These are phyloP conservation scores for Steinernema feltiae DNA, from an alignment of 1,140 invertebrate genomes.

Conservation along the genomic window DNA sequence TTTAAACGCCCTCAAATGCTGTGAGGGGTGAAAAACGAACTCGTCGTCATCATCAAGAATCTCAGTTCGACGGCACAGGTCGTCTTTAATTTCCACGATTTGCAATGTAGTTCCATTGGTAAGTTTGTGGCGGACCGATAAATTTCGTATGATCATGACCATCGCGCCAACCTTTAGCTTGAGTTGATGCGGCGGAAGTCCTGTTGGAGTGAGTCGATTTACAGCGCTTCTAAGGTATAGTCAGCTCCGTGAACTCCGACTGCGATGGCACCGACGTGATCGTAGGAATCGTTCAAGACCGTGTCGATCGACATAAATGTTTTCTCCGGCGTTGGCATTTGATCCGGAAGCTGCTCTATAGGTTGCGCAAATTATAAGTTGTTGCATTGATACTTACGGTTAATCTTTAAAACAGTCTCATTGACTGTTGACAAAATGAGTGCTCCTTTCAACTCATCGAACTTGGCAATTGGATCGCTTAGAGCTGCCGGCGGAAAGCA, in stretches of 20 bases:
- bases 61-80: no score
- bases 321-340: neutral
- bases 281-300: neutral
- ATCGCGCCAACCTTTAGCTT: conserved; percentile 37
- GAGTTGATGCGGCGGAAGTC: conserved; percentile 38
- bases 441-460: no score
- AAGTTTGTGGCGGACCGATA: conserved; percentile 14
- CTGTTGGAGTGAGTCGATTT: conserved; percentile 31
- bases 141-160: conserved; percentile 45
- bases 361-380: neutral
- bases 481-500: no score
- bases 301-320: neutral
- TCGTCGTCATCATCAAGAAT: no score
- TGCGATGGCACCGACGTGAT: neutral
- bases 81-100: neutral
- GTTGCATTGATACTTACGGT: neutral
- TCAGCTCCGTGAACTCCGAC: neutral
- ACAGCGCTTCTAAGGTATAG: neutral
- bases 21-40: no score
- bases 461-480: no score
- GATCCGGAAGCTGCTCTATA: neutral
- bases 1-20: no score
- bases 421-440: no score
- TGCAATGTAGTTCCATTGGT: conserved; percentile 45
- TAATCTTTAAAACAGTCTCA: no score